These are phyloP conservation scores for Apostichopus parvimensis DNA, from an alignment of 35 echinoderm and acorn worm genomes.

Conservation along the genomic window DNA sequence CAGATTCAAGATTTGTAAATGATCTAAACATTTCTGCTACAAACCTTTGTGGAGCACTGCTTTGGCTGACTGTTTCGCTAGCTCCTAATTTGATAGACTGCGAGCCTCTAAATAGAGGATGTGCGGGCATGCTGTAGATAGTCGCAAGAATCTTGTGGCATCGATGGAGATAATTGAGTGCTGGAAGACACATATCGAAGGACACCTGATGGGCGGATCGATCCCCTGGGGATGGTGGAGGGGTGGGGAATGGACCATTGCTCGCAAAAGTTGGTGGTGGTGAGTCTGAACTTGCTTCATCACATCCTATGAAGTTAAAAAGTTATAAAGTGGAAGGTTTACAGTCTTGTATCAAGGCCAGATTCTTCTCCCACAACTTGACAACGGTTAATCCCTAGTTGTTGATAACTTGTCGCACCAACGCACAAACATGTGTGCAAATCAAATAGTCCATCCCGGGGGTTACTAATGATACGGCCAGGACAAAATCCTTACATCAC, in stretches of 20 bases:
- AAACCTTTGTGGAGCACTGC: conserved; percentile 62
- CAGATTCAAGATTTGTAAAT: background rate
- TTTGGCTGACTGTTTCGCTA: conserved; percentile 26
- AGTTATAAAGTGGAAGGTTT: no score
- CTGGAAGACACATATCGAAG: conserved; percentile 95
- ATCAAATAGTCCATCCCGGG: no score
- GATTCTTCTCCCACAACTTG: no score
- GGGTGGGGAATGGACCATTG: conserved; percentile 10
- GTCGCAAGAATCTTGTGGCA: conserved; percentile 99
- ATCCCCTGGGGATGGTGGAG: conserved; percentile 31
- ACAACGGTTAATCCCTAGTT: no score
- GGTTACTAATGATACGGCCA: no score
- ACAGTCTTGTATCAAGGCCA: no score
- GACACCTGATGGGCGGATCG: conserved; percentile 30
- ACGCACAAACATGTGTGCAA: no score
- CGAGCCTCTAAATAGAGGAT: conserved; percentile 83
- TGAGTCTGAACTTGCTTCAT: conserved; percentile 7
- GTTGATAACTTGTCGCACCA: no score
- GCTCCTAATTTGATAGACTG: conserved; percentile 85
- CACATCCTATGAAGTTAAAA: background rate
- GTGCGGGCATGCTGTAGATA: conserved; percentile 94
- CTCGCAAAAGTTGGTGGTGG: background rate
- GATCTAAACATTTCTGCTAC: background rate
- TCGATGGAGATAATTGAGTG: conserved; percentile 93
- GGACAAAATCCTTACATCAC: no score